phyloP scores from a whole-genome alignment of 2,888 invertebrate species.

The Lissonota sp. region DNA sequence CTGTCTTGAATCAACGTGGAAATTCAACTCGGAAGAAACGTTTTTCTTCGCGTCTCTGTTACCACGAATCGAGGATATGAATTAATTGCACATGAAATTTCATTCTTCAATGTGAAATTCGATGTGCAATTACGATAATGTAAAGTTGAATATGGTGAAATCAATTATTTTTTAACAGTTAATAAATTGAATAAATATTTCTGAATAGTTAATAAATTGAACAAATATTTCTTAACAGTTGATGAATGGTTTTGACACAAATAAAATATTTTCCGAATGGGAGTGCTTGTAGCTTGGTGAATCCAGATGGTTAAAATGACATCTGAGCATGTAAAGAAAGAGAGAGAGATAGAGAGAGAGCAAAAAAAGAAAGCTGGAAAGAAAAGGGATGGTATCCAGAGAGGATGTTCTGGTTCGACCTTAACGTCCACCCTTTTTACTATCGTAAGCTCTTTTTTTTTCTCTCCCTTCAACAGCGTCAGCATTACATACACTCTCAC shows the following conservation, averaged over 20 bases:
- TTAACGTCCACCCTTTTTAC: conserved; percentile 16
- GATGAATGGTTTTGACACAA: too few relatives aligned
- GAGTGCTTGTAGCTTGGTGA: neutral
- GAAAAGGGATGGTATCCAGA: conserved; percentile 22
- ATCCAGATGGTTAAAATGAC: conserved; percentile 25
- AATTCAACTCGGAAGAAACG: too few relatives aligned
- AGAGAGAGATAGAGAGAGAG: conserved; percentile 5
- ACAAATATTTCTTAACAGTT: too few relatives aligned
- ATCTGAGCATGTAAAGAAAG: conserved; percentile 21
- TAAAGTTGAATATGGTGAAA: neutral
- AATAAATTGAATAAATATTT: too few relatives aligned
- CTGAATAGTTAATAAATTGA: too few relatives aligned
- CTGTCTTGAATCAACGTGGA: too few relatives aligned
- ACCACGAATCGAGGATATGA: too few relatives aligned
- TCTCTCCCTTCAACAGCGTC: conserved; percentile 45
- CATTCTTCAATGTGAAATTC: too few relatives aligned
- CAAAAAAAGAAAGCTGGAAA: conserved; percentile 15
- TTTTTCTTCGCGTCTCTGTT: too few relatives aligned
- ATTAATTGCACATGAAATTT: too few relatives aligned
- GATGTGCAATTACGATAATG: too few relatives aligned
- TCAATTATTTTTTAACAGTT: too few relatives aligned
- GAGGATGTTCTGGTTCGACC: neutral
- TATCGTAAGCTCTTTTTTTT: conserved; percentile 48
- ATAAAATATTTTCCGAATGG: neutral
- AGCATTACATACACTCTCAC: conserved; percentile 52